Conservation (phyloP, 2,888 invertebrate species). For the Luperina nickerlii region DNA sequence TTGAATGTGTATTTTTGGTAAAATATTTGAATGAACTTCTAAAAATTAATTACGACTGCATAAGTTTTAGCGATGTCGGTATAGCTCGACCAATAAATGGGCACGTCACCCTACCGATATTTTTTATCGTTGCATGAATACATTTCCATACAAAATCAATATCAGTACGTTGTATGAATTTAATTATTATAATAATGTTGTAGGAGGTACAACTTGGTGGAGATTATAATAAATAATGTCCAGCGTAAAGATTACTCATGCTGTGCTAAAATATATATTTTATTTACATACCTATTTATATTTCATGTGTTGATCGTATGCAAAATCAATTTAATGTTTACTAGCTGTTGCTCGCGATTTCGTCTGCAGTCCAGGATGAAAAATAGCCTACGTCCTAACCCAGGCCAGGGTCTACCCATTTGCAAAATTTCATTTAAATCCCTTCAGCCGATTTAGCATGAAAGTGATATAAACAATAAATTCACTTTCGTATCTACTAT, state of each 20-base stretch:
- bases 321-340: neutral
- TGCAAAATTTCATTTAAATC: too few species aligned
- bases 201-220: slow-evolving; percentile 33
- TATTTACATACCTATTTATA: too few species aligned
- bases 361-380: too few species aligned
- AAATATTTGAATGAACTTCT: neutral
- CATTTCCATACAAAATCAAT: slow-evolving; percentile 66
- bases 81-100: neutral
- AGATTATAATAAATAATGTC: slow-evolving; percentile 39
- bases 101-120: slow-evolving; percentile 35
- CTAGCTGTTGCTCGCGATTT: too few species aligned
- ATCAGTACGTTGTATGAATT: slow-evolving; percentile 59
- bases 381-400: too few species aligned
- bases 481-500: too few species aligned
- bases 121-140: slow-evolving; percentile 61
- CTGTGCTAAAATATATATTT: neutral
- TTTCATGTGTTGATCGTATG: neutral
- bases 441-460: too few species aligned
- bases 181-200: slow-evolving; percentile 52
- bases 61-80: too few species aligned
- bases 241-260: slow-evolving; percentile 28
- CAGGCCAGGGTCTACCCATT: too few species aligned
- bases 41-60: neutral
- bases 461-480: too few species aligned
- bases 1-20: neutral